phyloP scores from a whole-genome alignment of 1,140 invertebrate genomes.

The Zeugodacus cucurbitae region DNA sequence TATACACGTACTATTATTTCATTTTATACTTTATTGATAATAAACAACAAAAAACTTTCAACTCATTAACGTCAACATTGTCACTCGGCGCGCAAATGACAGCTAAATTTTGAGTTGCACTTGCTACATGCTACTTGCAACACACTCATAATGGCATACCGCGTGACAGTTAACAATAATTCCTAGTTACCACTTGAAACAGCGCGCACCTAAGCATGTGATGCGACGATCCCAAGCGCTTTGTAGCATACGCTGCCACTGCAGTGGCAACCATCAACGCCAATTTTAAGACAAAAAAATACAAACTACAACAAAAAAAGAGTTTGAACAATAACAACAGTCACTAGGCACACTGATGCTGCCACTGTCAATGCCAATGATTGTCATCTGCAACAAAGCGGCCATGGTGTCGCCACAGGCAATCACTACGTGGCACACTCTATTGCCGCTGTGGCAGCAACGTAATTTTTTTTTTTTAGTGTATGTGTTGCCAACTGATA shows the following conservation, averaged over 20 bases:
- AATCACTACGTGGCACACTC: conserved; percentile 16
- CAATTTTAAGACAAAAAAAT: not conserved
- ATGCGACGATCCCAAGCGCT: not conserved
- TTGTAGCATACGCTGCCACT: conserved; percentile 14
- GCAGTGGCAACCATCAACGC: conserved; percentile 19
- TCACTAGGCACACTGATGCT: not conserved
- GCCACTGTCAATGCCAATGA: conserved; percentile 34
- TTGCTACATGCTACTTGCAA: conserved; percentile 24
- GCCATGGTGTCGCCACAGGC: not conserved
- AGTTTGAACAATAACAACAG: not conserved
- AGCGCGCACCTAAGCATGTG: not conserved
- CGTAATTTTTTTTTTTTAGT: not conserved
- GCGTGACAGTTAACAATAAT: conserved; percentile 27
- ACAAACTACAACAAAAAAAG: not conserved
- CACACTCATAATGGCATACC: conserved; percentile 19
- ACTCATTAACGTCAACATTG: conserved; percentile 17
- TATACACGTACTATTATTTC: not conserved
- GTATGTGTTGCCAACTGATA: conserved; percentile 8
- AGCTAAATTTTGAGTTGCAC: conserved; percentile 34
- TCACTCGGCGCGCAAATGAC: conserved; percentile 7
- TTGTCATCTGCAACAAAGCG: conserved; percentile 37
- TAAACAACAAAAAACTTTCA: not conserved
- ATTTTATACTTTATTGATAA: not conserved
- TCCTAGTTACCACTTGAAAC: conserved; percentile 15
- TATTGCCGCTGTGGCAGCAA: not conserved